Percentiles rank a stretch among this genome's conserved stretches.
Evolutionary conservation across 2,888 invertebrate species (phyloP).

Genomic region (Ormyrus thymus): DNA sequence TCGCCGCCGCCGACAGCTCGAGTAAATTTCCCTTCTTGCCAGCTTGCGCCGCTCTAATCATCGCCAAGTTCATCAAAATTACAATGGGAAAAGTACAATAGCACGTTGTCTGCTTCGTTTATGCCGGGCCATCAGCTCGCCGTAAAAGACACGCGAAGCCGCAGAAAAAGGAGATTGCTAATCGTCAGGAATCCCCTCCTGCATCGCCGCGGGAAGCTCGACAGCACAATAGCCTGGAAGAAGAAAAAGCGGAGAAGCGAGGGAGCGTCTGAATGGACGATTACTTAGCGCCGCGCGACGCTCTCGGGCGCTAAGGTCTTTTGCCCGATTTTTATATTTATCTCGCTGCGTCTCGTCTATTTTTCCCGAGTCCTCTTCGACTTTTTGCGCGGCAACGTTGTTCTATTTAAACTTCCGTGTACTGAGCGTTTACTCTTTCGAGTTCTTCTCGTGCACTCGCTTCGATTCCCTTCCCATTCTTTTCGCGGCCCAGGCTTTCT

Average conservation of each 20-base stretch:
- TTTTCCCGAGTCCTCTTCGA: background rate
- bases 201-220: too few relatives aligned
- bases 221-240: slow-evolving; percentile 20
- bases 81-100: background rate
- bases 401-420: slow-evolving; percentile 54
- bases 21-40: background rate
- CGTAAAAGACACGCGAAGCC: too few relatives aligned
- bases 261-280: slow-evolving; percentile 45
- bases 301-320: slow-evolving; percentile 15
- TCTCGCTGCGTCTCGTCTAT: background rate
- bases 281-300: slow-evolving; percentile 49
- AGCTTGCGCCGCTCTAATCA: background rate
- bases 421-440: slow-evolving; percentile 21
- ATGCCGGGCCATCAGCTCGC: background rate
- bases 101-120: too few relatives aligned
- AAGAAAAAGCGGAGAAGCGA: slow-evolving; percentile 34
- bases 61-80: background rate
- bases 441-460: slow-evolving; percentile 23
- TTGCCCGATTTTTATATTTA: slow-evolving; percentile 35
- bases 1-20: background rate
- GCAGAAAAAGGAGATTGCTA: slow-evolving; percentile 2
- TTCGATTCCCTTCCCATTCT: slow-evolving; percentile 18
- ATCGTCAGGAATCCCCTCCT: background rate
- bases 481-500: background rate
- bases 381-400: slow-evolving; percentile 20